phyloP scores from a whole-genome alignment of 2,797 vertebrate species.

The Megaceryle alcyon region DNA sequence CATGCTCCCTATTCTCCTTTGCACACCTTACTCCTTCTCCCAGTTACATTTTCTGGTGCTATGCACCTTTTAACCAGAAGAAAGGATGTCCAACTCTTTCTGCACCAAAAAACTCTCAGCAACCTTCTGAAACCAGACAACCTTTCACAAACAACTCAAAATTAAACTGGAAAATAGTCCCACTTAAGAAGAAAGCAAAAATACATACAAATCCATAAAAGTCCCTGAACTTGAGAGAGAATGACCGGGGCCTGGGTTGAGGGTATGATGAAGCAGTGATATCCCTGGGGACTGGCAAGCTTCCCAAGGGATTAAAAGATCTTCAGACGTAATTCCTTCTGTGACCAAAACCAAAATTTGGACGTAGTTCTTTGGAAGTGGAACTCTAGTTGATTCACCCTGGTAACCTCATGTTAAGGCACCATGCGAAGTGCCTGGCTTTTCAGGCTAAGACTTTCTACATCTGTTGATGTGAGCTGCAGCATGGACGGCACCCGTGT shows the following conservation, averaged over 20 bases:
- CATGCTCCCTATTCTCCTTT: neutral
- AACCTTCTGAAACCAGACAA: neutral
- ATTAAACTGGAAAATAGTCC: neutral
- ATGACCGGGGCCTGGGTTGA: neutral
- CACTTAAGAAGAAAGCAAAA: neutral
- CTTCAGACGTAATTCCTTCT: neutral
- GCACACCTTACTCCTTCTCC: neutral
- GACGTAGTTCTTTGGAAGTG: neutral
- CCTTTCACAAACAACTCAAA: neutral
- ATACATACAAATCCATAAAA: neutral
- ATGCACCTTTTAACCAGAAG: neutral
- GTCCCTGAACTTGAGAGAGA: neutral
- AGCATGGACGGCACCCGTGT: fast-evolving
- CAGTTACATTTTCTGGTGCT: neutral
- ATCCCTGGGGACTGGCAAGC: neutral
- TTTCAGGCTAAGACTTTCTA: neutral
- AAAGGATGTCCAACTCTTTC: neutral
- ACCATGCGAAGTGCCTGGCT: neutral
- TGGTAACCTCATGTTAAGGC: fast-evolving
- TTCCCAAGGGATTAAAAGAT: constrained; percentile 4
- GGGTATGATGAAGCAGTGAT: neutral
- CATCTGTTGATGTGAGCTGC: fast-evolving
- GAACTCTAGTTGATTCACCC: neutral
- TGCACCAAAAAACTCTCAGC: neutral
- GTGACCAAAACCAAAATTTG: neutral